Percentiles rank a stretch among this genome's conserved stretches.
phyloP scores from a whole-genome alignment of 2,113 vertebrate genomes.

The Mirounga angustirostris region DNA sequence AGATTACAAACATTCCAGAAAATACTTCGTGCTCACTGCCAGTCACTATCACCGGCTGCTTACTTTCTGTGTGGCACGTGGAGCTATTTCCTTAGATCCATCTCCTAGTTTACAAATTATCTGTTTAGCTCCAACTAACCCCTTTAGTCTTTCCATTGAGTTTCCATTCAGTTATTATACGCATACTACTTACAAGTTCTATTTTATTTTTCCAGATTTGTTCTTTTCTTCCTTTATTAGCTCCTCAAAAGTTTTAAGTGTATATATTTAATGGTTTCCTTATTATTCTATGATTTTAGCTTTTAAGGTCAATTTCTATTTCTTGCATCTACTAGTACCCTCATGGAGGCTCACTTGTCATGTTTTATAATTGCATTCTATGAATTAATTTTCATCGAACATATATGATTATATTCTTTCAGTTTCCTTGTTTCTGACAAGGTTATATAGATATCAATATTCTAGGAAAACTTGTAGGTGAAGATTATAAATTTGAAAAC shows the following conservation, averaged over 20 bases:
- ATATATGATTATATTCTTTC: neutral
- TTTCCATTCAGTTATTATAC: neutral
- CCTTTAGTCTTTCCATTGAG: neutral
- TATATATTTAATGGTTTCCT: neutral
- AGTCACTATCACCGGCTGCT: neutral
- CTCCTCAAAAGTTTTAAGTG: neutral
- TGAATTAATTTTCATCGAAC: neutral
- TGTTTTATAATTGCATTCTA: neutral
- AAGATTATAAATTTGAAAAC: neutral
- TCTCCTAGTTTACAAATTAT: neutral
- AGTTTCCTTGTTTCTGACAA: neutral
- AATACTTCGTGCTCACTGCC: fast-evolving
- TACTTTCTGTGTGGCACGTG: neutral
- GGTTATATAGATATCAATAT: neutral
- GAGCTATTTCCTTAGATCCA: neutral
- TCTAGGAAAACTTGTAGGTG: neutral
- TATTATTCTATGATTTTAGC: neutral
- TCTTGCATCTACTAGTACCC: neutral
- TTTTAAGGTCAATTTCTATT: neutral
- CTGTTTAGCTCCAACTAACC: neutral
- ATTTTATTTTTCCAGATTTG: neutral
- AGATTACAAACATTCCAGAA: neutral
- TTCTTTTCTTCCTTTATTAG: neutral
- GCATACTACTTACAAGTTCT: neutral
- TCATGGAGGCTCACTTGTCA: neutral